phyloP scores from a whole-genome alignment of 2,113 vertebrate species.

The Rhea americana region DNA sequence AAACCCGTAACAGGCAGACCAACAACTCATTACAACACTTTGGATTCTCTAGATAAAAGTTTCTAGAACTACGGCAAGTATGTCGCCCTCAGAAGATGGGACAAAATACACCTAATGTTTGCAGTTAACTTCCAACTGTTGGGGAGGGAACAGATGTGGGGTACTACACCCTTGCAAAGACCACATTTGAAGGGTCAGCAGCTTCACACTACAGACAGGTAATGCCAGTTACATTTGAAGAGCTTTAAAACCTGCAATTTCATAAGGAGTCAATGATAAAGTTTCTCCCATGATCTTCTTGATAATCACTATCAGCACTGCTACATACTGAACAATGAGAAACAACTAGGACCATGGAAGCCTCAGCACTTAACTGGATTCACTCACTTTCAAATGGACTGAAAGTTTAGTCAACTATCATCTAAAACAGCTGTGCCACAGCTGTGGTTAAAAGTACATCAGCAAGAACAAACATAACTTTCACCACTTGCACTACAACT shows the following conservation, averaged over 20 bases:
- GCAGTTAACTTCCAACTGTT: background rate
- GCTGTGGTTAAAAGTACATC: background rate
- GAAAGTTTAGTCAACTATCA: background rate
- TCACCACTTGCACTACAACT: background rate
- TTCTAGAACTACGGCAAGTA: background rate
- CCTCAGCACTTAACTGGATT: background rate
- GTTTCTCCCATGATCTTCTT: background rate
- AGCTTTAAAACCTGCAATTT: background rate
- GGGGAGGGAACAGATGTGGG: background rate
- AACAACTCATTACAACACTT: background rate
- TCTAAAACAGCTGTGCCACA: background rate
- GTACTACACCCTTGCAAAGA: fast-evolving
- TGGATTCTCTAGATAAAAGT: background rate
- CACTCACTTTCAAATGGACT: background rate
- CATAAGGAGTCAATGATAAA: background rate
- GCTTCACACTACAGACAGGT: fast-evolving
- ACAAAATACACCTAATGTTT: background rate
- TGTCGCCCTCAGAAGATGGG: background rate
- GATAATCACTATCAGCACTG: background rate
- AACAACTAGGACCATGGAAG: background rate
- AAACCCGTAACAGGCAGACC: background rate
- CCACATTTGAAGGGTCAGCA: background rate
- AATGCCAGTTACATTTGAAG: background rate
- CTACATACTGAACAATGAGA: background rate
- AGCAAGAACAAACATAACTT: background rate